Conservation (phyloP, 2,113 vertebrate genomes). For the Machaerirhynchus nigripectus region DNA sequence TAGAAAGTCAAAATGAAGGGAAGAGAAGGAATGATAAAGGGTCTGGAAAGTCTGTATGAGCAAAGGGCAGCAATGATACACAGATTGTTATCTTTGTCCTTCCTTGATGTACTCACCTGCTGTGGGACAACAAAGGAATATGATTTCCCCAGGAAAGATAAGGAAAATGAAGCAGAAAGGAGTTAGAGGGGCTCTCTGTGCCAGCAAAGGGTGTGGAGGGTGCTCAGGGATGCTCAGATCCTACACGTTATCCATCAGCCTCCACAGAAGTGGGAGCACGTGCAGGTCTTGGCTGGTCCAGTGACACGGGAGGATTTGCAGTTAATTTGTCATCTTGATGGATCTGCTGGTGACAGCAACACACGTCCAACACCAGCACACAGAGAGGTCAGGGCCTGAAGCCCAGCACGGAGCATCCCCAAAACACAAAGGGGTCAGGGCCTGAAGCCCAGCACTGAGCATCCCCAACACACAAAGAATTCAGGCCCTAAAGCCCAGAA, state of each 20-base stretch:
- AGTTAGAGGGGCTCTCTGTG: not conserved
- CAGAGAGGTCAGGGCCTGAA: not conserved
- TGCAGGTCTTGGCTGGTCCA: not conserved
- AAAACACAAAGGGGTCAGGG: not conserved
- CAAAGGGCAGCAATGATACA: not conserved
- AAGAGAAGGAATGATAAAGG: not conserved
- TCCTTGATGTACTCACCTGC: not conserved
- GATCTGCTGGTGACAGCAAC: not conserved
- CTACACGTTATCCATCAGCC: accelerated
- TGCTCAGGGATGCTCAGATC: not conserved
- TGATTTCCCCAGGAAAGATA: not conserved
- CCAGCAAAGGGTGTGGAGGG: not conserved
- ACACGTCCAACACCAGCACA: not conserved
- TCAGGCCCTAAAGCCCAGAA: not conserved
- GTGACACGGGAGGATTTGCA: not conserved
- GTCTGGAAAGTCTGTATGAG: not conserved
- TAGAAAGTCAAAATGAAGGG: not conserved
- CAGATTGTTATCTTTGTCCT: not conserved
- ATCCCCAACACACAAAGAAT: accelerated
- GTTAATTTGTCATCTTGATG: not conserved
- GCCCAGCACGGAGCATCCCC: accelerated
- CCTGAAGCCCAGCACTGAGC: accelerated
- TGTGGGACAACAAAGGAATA: not conserved
- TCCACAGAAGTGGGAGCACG: accelerated
- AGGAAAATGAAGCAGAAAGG: not conserved